Percentiles rank a stretch among this genome's conserved stretches.
These are phyloP conservation scores for Crotalus helleri DNA, from an alignment of 2,113 vertebrate species.

Conservation along the genomic window DNA sequence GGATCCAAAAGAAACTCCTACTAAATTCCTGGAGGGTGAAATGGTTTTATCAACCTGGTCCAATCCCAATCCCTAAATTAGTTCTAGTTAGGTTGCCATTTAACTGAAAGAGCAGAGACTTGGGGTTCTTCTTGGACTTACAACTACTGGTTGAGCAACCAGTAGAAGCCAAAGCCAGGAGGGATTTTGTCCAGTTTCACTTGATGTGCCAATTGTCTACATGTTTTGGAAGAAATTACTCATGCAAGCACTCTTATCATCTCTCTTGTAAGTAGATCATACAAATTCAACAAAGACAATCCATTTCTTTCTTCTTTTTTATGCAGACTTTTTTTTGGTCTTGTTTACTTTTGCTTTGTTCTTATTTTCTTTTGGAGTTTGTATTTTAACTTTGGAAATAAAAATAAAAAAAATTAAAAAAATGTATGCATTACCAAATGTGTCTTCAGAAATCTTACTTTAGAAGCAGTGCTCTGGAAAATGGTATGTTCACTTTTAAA, in stretches of 20 bases:
- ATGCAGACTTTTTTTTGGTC: not conserved
- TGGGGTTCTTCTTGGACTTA: not conserved
- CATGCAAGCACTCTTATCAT: not conserved
- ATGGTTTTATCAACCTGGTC: not conserved
- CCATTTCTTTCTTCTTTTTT: not conserved
- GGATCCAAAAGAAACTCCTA: not conserved
- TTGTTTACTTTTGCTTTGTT: not conserved
- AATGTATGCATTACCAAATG: not conserved
- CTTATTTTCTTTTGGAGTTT: not conserved
- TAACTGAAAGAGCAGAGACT: not conserved
- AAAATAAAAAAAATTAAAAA: not conserved
- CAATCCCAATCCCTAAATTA: not conserved
- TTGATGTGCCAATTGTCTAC: not conserved
- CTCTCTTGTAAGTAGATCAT: not conserved
- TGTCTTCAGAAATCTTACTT: not conserved
- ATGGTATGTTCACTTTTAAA: not conserved
- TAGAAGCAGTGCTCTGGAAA: not conserved
- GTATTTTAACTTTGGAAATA: not conserved
- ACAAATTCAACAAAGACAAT: not conserved
- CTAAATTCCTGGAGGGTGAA: not conserved
- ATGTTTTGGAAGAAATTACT: not conserved
- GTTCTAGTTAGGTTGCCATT: not conserved
- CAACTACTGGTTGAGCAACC: not conserved
- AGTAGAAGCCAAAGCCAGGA: not conserved
- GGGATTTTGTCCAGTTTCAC: not conserved